phyloP scores from a whole-genome alignment of 2,888 invertebrate genomes.

The Heteromurus nitidus region DNA sequence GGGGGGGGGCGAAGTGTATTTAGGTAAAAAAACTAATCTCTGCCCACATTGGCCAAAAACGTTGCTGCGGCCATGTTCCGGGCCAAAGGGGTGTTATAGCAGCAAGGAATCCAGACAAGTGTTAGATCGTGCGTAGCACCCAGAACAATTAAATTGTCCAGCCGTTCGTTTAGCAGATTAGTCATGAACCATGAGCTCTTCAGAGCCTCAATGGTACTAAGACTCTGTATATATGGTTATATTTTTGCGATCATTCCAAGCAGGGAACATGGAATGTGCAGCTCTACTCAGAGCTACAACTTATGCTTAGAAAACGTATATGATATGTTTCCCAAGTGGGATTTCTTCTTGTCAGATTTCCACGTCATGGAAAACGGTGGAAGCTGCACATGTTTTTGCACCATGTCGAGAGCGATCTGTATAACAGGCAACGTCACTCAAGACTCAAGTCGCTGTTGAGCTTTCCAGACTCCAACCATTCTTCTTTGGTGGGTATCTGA shows the following conservation, averaged over 20 bases:
- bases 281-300: constrained; percentile 13
- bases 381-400: constrained; percentile 25
- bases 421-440: constrained; percentile 4
- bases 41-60: no score
- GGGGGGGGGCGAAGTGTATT: no score
- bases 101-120: constrained; percentile 54
- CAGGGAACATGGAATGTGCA: background rate
- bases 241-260: background rate
- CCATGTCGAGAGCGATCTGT: constrained; percentile 46
- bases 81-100: no score
- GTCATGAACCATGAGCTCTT: constrained; percentile 17
- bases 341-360: background rate
- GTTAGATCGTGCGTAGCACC: background rate
- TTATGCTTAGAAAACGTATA: constrained; percentile 54
- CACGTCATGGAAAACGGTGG: background rate
- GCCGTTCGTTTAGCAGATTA: constrained; percentile 5
- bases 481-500: background rate
- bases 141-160: background rate
- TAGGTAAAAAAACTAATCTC: no score
- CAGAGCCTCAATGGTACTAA: constrained; percentile 23
- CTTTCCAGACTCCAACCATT: constrained; percentile 4
- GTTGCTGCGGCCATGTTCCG: no score
- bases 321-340: constrained; percentile 13
- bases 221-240: constrained; percentile 34
- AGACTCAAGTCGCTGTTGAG: background rate